Conservation (phyloP, 2,888 invertebrate genomes). For the Phalangium opilio region DNA sequence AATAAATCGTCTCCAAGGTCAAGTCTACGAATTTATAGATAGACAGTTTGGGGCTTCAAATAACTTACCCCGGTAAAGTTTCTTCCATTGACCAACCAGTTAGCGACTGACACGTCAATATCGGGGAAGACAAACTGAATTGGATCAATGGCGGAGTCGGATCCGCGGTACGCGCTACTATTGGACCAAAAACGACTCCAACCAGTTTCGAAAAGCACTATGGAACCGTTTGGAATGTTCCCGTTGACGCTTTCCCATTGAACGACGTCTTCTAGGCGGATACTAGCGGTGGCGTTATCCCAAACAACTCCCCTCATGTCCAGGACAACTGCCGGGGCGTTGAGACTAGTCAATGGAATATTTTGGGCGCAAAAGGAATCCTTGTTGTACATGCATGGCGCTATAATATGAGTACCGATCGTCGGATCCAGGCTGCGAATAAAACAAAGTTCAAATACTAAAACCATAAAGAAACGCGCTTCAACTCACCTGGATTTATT, state of each 20-base stretch:
- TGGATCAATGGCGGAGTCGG: slow-evolving; percentile 6
- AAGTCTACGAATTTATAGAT: no score
- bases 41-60: no score
- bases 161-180: slow-evolving; percentile 17
- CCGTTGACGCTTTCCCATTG: slow-evolving; percentile 34
- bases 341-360: slow-evolving; percentile 35
- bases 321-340: slow-evolving; percentile 27
- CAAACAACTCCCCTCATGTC: slow-evolving; percentile 10
- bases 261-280: slow-evolving; percentile 10
- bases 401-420: slow-evolving; percentile 45
- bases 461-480: no score
- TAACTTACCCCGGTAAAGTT: slow-evolving; percentile 47
- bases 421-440: no score
- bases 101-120: slow-evolving; percentile 41
- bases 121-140: slow-evolving; percentile 30
- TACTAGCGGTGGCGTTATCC: slow-evolving; percentile 10
- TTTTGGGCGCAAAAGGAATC: slow-evolving; percentile 37
- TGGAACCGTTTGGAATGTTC: slow-evolving; percentile 30
- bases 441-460: no score
- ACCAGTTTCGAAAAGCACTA: slow-evolving; percentile 34
- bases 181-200: slow-evolving; percentile 28
- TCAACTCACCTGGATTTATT: no score
- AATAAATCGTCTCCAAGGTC: no score
- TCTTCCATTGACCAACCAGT: slow-evolving; percentile 41
- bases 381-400: slow-evolving; percentile 42